A percentile compares a stretch with the other conserved stretches of the same genome.
Conservation (phyloP, 2,888 invertebrate genomes). For the Clostera curtula region DNA sequence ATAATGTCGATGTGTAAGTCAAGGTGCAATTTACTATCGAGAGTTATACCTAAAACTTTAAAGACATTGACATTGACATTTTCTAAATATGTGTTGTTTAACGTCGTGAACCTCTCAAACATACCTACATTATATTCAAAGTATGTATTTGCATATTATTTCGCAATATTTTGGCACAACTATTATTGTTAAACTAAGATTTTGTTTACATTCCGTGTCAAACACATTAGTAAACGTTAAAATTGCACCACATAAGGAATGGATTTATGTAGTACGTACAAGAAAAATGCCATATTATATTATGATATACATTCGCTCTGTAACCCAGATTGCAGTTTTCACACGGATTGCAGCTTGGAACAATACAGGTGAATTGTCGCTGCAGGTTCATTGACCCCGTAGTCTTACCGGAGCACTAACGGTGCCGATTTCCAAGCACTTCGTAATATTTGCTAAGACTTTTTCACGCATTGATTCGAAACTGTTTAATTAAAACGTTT, state of each 20-base stretch:
- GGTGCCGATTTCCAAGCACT: conserved; percentile 22
- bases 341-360: conserved; percentile 58
- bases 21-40: too few species aligned
- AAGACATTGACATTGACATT: too few species aligned
- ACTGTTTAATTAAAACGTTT: too few species aligned
- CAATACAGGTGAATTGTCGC: conserved; percentile 45
- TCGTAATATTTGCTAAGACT: conserved; percentile 15
- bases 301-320: conserved; percentile 29
- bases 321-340: conserved; percentile 52
- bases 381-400: conserved; percentile 43
- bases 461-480: conserved; percentile 13
- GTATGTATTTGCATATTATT: too few species aligned
- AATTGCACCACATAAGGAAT: conserved; percentile 1
- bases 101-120: too few species aligned
- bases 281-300: conserved; percentile 21
- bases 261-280: conserved; percentile 17
- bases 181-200: too few species aligned
- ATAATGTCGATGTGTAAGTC: too few species aligned
- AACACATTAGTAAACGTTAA: conserved; percentile 2
- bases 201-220: too few species aligned
- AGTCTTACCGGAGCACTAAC: conserved; percentile 23
- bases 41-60: too few species aligned
- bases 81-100: too few species aligned
- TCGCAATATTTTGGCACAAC: too few species aligned
- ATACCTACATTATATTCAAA: too few species aligned